These are phyloP conservation scores for Epizoanthus illoricatus DNA, from an alignment of 92 coral and sea anemone genomes.

Conservation along the genomic window DNA sequence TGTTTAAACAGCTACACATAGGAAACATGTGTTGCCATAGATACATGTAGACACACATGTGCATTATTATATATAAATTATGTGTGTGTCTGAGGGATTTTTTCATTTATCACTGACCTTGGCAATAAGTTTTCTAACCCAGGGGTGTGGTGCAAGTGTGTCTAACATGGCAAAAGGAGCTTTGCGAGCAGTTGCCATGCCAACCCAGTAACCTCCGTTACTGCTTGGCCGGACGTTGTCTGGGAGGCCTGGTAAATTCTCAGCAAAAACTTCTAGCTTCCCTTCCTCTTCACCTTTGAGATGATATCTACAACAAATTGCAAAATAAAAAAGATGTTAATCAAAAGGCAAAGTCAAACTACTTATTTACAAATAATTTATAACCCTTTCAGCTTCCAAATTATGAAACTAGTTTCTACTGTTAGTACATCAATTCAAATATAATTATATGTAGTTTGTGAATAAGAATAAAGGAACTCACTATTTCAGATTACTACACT, in stretches of 20 bases:
- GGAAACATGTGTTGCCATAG: neutral
- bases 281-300: conserved; percentile 81
- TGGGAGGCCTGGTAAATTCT: conserved; percentile 83
- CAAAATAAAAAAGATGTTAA: neutral
- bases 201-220: conserved; percentile 86
- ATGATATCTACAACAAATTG: conserved; percentile 53
- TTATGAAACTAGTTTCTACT: too few relatives aligned
- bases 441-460: too few relatives aligned
- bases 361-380: too few relatives aligned
- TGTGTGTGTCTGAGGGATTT: neutral
- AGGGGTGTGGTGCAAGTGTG: conserved; percentile 54
- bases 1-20: too few relatives aligned
- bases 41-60: neutral
- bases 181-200: conserved; percentile 46
- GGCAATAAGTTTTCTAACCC: conserved; percentile 58
- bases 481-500: too few relatives aligned
- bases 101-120: conserved; percentile 49
- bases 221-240: conserved; percentile 83
- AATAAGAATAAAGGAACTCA: too few relatives aligned
- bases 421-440: too few relatives aligned
- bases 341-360: neutral
- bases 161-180: conserved; percentile 54
- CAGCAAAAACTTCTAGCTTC: conserved; percentile 72
- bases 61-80: neutral
- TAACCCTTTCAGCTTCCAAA: too few relatives aligned